These are phyloP conservation scores for Myoxocephalus aenaeus DNA, from an alignment of 2,797 vertebrate genomes.

Conservation along the genomic window DNA sequence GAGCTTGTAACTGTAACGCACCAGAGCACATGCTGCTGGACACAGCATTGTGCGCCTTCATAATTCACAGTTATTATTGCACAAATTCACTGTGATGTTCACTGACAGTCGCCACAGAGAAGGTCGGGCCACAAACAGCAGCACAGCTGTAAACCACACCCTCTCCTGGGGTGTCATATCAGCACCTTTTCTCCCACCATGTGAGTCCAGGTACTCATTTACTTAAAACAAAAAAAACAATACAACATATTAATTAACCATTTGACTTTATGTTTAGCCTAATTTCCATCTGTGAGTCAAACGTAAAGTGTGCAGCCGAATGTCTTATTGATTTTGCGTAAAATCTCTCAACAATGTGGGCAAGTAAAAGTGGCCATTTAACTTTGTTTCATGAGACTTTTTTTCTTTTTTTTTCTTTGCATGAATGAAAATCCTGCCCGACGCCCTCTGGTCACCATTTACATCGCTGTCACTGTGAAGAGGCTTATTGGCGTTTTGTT, in stretches of 20 bases:
- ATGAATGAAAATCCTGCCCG: neutral
- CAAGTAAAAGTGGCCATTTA: neutral
- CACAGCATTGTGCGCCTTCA: neutral
- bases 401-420: neutral
- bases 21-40: too few relatives aligned
- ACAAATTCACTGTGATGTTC: neutral
- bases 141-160: conserved; percentile 35
- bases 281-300: neutral
- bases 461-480: neutral
- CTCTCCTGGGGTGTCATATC: conserved; percentile 29
- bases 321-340: neutral
- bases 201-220: neutral
- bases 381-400: neutral
- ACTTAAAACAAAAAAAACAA: neutral
- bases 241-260: neutral
- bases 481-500: conserved; percentile 6
- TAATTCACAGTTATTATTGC: conserved; percentile 8
- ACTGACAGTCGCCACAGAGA: conserved; percentile 10
- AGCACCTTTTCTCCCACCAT: conserved; percentile 12
- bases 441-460: neutral
- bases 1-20: neutral
- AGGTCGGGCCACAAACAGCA: conserved; percentile 22
- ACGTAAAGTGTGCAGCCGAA: neutral
- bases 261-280: neutral
- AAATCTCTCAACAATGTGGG: neutral